Evolutionary conservation across 2,888 invertebrate genomes (phyloP), one percentile per base, ranked within the genome.

Genomic region (Drosophila pseudotakahashii): DNA sequence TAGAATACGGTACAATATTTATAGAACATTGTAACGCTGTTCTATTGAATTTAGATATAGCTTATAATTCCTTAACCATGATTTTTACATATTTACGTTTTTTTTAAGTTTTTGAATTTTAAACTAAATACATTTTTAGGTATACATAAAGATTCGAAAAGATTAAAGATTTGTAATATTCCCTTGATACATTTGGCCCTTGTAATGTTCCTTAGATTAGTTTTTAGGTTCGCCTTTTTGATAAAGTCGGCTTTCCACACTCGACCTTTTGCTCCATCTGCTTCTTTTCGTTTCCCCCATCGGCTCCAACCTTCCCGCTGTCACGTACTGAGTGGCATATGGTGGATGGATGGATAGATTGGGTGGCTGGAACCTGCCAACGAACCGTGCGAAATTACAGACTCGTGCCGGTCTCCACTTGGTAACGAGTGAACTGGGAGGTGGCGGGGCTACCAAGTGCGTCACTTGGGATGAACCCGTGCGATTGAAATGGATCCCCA

Each of bases 251-350:
- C 9, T 23, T n/a, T 7, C 7, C 13, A 44, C 26, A 45, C 26
- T 30, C 45, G 26, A 45, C 47, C 47, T 47, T 11, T 47, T 6
- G 14, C 47, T 32, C 11, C 32, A 11, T 47, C 47, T 14, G 16
- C 47, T 3, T 47, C 30, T 32, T 47, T 16, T 32, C n/a, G 32
- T 11, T 30, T 23, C 10, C 26, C 48, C 58, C 19, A 23, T 10
- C 36, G 36, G 30, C 36, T 58, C 14, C 59, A 67, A 59, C 59
- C 59, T 67, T 67, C 72, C 44, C 48, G 16, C 55, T 52, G 67
- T 73, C 70, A 64, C 78, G 70, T 88, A 88, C 88, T 71, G 75
- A 68, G 44, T 68, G 36, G 44, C 64, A 63, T 26, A 16, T 63
- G 41, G n/a, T 16, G 14, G 30, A 57, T 57, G n/a, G 58, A 39